Conservation (phyloP, 2,888 invertebrate species). For the Drosophila colorata region DNA sequence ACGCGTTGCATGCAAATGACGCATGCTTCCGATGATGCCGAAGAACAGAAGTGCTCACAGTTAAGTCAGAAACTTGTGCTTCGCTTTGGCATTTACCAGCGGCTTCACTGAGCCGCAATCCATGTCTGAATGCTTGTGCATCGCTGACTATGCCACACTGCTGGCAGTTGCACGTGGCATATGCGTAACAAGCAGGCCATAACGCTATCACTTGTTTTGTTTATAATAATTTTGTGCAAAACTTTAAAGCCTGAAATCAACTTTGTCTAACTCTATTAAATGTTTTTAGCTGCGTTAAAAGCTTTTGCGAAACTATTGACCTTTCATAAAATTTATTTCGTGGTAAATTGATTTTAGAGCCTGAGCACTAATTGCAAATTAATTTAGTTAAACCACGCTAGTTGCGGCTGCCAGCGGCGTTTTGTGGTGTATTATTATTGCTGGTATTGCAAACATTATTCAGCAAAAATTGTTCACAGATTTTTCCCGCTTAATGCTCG, state of each 20-base stretch:
- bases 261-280: slow-evolving; percentile 33
- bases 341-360: slow-evolving; percentile 22
- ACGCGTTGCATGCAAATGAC: slow-evolving; percentile 55
- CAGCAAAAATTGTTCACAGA: slow-evolving; percentile 6
- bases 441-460: slow-evolving; percentile 28
- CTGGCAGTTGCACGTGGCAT: slow-evolving; percentile 12
- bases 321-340: slow-evolving; percentile 26
- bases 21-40: slow-evolving; percentile 52
- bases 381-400: slow-evolving; percentile 52
- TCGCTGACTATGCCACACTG: slow-evolving; percentile 3
- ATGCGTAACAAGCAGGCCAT: slow-evolving; percentile 9
- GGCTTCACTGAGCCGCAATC: slow-evolving; percentile 9
- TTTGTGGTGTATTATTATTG: slow-evolving; percentile 28
- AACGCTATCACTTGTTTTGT: slow-evolving; percentile 8
- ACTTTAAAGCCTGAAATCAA: slow-evolving; percentile 12
- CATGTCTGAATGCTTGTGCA: slow-evolving; percentile 4
- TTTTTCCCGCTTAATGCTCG: slow-evolving; percentile 26
- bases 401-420: slow-evolving; percentile 21
- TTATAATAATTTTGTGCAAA: slow-evolving; percentile 8
- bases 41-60: slow-evolving; percentile 31
- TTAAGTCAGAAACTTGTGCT: slow-evolving; percentile 2
- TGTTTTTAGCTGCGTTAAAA: slow-evolving; percentile 20
- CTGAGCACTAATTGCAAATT: slow-evolving; percentile 50
- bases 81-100: slow-evolving; percentile 7
- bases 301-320: slow-evolving; percentile 30